Evolutionary conservation across 2,888 invertebrate species (phyloP).

Genomic region (Cerastoderma edule): DNA sequence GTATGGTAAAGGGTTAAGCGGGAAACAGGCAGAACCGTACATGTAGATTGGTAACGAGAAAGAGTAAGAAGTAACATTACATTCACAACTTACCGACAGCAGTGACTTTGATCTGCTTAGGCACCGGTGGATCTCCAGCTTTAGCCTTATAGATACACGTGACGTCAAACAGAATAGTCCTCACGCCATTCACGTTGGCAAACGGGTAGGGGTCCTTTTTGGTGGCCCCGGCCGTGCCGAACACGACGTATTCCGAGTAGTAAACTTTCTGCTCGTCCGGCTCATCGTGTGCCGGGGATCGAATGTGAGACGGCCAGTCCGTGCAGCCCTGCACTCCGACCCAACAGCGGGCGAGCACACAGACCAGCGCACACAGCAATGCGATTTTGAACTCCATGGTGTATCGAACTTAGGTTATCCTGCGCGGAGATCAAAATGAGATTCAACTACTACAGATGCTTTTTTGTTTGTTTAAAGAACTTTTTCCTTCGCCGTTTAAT

Average conservation of each 20-base stretch:
- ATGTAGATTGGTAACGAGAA: no score
- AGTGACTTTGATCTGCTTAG: slow-evolving; percentile 1
- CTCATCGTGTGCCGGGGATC: slow-evolving; percentile 1
- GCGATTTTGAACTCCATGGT: slow-evolving; percentile 15
- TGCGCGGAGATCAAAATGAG: no score
- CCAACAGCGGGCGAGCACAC: background rate
- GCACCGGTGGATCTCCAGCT: background rate
- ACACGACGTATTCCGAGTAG: slow-evolving; percentile 24
- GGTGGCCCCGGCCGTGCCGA: background rate
- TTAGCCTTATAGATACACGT: slow-evolving; percentile 10
- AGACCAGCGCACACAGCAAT: background rate
- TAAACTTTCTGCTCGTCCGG: slow-evolving; percentile 18
- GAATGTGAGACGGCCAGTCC: background rate
- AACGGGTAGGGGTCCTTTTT: slow-evolving; percentile 1
- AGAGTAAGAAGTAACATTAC: no score
- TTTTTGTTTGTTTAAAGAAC: no score
- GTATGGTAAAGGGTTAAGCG: no score
- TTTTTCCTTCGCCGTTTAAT: no score
- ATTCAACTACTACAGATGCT: no score
- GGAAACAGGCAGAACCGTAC: no score
- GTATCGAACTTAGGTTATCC: no score
- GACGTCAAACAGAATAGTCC: slow-evolving; percentile 19
- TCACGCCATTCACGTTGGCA: background rate
- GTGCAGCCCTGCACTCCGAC: slow-evolving; percentile 1
- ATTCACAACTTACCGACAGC: slow-evolving; percentile 19